phyloP scores from a whole-genome alignment of 2,888 invertebrate genomes.

The Hypselothyrea guttata region DNA sequence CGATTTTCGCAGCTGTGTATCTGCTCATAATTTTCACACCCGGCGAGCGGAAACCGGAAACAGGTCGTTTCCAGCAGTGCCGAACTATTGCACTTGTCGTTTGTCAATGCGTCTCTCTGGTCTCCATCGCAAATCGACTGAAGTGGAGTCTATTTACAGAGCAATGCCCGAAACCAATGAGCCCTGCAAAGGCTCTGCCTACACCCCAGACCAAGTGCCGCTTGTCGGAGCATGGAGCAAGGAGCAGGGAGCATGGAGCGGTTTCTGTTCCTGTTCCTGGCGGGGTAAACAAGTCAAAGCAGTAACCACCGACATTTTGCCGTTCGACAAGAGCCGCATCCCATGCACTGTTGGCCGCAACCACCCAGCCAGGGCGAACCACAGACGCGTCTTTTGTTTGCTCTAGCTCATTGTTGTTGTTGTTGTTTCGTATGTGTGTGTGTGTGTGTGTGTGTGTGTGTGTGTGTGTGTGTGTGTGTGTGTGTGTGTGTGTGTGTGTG shows the following conservation, averaged over 20 bases:
- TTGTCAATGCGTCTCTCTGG: conserved; percentile 43
- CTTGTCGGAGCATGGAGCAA: no score
- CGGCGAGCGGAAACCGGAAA: conserved; percentile 22
- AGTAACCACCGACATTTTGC: conserved; percentile 65
- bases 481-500: conserved; percentile 16
- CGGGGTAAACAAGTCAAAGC: conserved; percentile 66
- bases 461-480: conserved; percentile 17
- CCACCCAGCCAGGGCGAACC: conserved; percentile 44
- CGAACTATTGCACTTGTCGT: conserved; percentile 48
- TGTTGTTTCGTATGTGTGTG: conserved; percentile 16
- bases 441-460: no score
- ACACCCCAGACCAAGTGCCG: no score
- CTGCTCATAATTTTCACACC: conserved; percentile 38
- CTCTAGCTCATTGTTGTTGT: conserved; percentile 49
- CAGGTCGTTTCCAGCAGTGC: conserved; percentile 27
- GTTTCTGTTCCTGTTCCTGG: conserved; percentile 20
- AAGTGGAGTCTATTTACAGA: conserved; percentile 58
- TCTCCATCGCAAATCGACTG: conserved; percentile 46
- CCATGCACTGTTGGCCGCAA: conserved; percentile 15
- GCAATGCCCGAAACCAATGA: conserved; percentile 59
- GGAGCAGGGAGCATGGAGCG: no score
- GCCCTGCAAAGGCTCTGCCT: conserved; percentile 68
- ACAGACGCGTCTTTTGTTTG: conserved; percentile 79
- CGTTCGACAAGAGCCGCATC: conserved; percentile 49
- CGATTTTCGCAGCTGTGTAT: neutral